Base-by-base conservation (phyloP, 2,797 vertebrate genomes). In the Sebastiscus tertius region DNA sequence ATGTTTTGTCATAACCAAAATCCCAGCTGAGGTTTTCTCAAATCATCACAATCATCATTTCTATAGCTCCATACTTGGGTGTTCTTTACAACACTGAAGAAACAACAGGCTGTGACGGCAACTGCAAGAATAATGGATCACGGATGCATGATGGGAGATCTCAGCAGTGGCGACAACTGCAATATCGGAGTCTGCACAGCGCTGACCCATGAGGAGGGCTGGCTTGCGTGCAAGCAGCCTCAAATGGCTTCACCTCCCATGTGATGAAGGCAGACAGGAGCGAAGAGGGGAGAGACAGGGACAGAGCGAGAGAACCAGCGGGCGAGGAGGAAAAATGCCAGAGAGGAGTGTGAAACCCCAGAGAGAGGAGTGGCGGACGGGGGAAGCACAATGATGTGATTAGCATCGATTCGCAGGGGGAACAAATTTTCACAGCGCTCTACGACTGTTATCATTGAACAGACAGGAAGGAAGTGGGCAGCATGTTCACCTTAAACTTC, bases 351-450 rank as follows among this genome's bases (percentile, higher is more conserved):
- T 88, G 84, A 92, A 92, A 72, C 88, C 87, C 88, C 86, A 80
- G 88, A 85, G 91, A 89, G 87, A 87, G 76, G 75, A 56, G 60
- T 33, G 70, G 77, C 79, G 82, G 78, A 81, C 12, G 26, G 65
- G 82, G 63, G 36, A 31, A 60, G 77, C 72, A 84, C 81, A 75
- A 77, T 91, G 88, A 93, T 91, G 93, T 85, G 88, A 93, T 92
- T 91, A 92, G 87, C 91, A 93, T 93, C 63, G 93, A 94, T 92
- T 93, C 83, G 80, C 83, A 63, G 78, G 61, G 85, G 87, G 90
- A 93, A 84, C 89, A 90, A 62, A 91, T 92, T 86, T 87, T 88
- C 81, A 71, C 84, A 75, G 61, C 20, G 75, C 80, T 90, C 77
- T 64, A 74, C 78, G 56, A 84, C 82, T 89, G 86, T 86, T 92